Evolutionary conservation across 53 echinoderm and acorn worm genomes (phyloP).

Genomic region (Patiria pectinifera): DNA sequence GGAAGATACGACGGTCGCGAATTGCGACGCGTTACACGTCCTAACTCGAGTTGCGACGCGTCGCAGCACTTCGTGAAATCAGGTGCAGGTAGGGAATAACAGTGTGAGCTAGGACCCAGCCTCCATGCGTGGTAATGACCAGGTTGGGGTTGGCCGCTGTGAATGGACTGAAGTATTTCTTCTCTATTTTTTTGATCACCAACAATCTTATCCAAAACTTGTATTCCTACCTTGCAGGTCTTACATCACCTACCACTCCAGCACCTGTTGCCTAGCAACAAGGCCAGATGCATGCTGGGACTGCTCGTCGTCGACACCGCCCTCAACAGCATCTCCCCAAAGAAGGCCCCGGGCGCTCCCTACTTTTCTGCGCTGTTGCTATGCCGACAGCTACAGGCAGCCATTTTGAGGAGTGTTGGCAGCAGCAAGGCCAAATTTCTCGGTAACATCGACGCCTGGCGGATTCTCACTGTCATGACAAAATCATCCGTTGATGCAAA

Average conservation of each 20-base stretch:
- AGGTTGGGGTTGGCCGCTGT: too few species aligned
- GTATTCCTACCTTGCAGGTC: constrained; percentile 41
- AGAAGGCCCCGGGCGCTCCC: neutral
- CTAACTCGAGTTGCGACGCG: too few species aligned
- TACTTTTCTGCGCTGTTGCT: neutral
- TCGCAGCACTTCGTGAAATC: too few species aligned
- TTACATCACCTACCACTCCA: constrained; percentile 66
- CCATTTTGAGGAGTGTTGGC: constrained; percentile 63
- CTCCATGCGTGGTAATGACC: too few species aligned
- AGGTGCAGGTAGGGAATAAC: too few species aligned
- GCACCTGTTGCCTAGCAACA: constrained; percentile 77
- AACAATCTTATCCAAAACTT: neutral
- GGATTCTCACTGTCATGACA: neutral
- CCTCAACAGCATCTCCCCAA: neutral
- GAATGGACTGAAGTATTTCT: too few species aligned
- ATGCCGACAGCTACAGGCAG: constrained; percentile 63
- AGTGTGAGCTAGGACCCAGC: too few species aligned
- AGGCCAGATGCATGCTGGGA: constrained; percentile 72
- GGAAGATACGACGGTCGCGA: too few species aligned
- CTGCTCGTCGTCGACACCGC: constrained; percentile 49
- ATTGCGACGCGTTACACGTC: too few species aligned
- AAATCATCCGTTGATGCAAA: neutral
- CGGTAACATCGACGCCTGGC: neutral
- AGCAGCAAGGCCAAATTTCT: constrained; percentile 29
- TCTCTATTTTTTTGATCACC: too few species aligned